These are phyloP conservation scores for Bucorvus abyssinicus DNA, from an alignment of 2,797 vertebrate genomes.

Conservation along the genomic window DNA sequence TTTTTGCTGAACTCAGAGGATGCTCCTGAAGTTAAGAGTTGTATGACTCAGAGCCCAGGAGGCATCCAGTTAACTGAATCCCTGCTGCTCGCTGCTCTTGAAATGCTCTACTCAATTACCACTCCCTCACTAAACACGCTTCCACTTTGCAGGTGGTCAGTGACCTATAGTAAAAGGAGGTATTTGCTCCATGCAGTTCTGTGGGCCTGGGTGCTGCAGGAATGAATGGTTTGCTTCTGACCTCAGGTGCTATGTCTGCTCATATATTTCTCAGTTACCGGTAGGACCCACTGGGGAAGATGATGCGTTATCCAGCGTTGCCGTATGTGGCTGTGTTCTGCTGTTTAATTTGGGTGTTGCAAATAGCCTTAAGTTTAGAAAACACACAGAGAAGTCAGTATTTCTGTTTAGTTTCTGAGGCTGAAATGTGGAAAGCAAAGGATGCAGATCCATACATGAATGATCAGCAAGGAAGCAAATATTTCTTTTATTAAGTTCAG, in stretches of 20 bases:
- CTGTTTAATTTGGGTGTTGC: background rate
- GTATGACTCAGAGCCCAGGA: background rate
- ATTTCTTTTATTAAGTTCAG: constrained; percentile 1
- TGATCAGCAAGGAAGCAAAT: background rate
- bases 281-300: background rate
- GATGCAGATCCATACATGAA: background rate
- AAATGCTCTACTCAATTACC: background rate
- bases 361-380: background rate
- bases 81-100: background rate
- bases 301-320: background rate
- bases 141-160: background rate
- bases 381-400: background rate
- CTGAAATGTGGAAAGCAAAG: background rate
- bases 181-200: background rate
- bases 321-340: background rate
- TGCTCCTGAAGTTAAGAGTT: background rate
- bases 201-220: background rate
- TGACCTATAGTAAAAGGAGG: background rate
- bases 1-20: background rate
- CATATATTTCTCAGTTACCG: background rate
- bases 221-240: background rate
- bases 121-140: background rate
- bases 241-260: background rate
- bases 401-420: background rate
- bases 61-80: background rate